These are phyloP conservation scores for Falco punctatus DNA, from an alignment of 2,113 vertebrate species.

Conservation along the genomic window DNA sequence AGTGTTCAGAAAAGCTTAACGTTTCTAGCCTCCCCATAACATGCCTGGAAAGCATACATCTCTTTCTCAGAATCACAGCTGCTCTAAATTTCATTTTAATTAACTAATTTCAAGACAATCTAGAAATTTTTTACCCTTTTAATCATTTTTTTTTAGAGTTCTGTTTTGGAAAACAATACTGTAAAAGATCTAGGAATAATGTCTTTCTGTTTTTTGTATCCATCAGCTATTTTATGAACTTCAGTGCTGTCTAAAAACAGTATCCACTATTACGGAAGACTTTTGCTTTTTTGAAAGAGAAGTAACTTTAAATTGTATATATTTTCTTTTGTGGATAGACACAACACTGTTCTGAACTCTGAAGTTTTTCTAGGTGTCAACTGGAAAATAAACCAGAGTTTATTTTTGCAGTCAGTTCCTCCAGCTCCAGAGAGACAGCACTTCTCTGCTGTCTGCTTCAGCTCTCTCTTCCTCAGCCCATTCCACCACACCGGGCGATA, in stretches of 20 bases:
- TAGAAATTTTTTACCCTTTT: background rate
- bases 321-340: background rate
- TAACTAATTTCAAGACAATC: background rate
- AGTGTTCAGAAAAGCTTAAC: background rate
- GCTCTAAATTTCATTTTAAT: background rate
- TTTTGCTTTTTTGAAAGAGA: background rate
- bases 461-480: background rate
- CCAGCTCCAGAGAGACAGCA: background rate
- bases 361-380: background rate
- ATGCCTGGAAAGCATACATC: background rate
- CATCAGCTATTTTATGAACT: background rate
- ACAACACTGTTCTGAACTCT: background rate
- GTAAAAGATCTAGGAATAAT: background rate
- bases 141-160: background rate
- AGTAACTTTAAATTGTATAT: background rate
- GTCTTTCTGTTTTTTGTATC: background rate
- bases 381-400: background rate
- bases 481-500: fast-evolving
- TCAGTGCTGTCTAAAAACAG: background rate
- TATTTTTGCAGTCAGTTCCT: background rate
- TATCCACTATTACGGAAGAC: background rate
- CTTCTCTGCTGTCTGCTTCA: background rate
- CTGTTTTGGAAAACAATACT: background rate
- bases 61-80: background rate
- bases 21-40: background rate